Evolutionary conservation across 2,113 vertebrate species (phyloP).

Genomic region (Ptyas mucosa): DNA sequence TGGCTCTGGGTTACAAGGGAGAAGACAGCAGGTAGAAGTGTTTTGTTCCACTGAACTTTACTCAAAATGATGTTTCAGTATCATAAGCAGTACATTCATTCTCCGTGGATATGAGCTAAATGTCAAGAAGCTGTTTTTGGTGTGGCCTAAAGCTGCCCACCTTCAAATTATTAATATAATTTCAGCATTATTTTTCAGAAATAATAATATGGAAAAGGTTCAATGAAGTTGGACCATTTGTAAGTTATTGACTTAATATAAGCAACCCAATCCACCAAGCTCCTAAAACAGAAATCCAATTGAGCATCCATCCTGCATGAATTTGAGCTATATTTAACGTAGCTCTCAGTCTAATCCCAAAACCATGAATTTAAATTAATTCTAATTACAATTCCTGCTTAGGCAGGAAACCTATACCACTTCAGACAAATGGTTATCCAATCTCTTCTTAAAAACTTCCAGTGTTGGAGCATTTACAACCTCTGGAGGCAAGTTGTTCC

Average conservation of each 20-base stretch:
- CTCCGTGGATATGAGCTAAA: not conserved
- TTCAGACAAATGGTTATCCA: no score
- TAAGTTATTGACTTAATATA: not conserved
- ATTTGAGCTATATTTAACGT: not conserved
- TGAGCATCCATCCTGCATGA: not conserved
- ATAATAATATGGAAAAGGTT: not conserved
- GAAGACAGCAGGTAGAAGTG: not conserved
- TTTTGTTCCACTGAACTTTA: not conserved
- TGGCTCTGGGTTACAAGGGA: not conserved
- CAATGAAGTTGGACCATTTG: not conserved
- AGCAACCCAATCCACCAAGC: not conserved
- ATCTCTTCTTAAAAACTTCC: no score
- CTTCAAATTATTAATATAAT: not conserved
- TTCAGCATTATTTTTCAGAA: not conserved
- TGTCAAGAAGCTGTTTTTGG: not conserved
- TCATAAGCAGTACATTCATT: not conserved
- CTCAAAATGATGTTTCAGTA: not conserved
- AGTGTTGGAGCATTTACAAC: no score
- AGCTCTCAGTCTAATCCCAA: not conserved
- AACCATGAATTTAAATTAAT: not conserved
- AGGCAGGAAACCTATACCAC: no score
- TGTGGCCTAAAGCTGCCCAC: not conserved
- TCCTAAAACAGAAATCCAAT: not conserved
- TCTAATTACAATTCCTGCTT: not conserved
- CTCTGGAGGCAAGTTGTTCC: no score